Evolutionary conservation across 2,797 vertebrate species (phyloP), one percentile per base, ranked within the genome.

Genomic region (Myotis pilosus): DNA sequence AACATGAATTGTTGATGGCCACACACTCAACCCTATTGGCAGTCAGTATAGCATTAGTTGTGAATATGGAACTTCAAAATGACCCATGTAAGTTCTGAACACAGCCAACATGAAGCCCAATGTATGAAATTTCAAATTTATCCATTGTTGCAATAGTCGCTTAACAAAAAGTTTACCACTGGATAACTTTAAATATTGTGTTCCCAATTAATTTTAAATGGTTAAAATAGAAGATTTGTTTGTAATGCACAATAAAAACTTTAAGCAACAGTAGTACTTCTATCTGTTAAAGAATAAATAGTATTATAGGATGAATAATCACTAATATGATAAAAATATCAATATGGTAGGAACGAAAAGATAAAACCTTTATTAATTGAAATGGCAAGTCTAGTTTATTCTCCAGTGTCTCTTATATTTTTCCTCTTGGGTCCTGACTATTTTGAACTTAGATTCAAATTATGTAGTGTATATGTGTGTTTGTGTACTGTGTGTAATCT

Each of bases 191-290:
- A 96, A 71, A 25, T 83, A 64, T 44, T 91, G 3, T 85, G 19
- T 85, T 93, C 8, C 23, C 92, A 76, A 92, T 85, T 94, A 0
- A 81, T 84, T 91, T 91, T 28, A 79, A 89, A 89, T 91, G 49
- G 66, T 93, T 94, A 66, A 89, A 93, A 87, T 53, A 74, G 25
- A 91, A 95, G 25, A 49, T 51, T 78, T 93, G 15, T 84, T 84
- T 87, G 49, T 69, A 93, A 96, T 60, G 47, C 16, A 80, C 20
- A 85, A 66, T 55, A 85, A 44, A 76, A 94, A 82, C 23, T 90
- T 85, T 19, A 88, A 81, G 78, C n/a, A 55, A 51, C 17, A 47
- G 28, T 44, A 71, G 1, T 92, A 25, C 33, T 78, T 91, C 15
- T 79, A 4, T 92, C 36, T 84, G 13, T 76, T 92, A 72, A 87